phyloP scores from a whole-genome alignment of 2,113 vertebrate genomes.

The Actenoides hombroni region DNA sequence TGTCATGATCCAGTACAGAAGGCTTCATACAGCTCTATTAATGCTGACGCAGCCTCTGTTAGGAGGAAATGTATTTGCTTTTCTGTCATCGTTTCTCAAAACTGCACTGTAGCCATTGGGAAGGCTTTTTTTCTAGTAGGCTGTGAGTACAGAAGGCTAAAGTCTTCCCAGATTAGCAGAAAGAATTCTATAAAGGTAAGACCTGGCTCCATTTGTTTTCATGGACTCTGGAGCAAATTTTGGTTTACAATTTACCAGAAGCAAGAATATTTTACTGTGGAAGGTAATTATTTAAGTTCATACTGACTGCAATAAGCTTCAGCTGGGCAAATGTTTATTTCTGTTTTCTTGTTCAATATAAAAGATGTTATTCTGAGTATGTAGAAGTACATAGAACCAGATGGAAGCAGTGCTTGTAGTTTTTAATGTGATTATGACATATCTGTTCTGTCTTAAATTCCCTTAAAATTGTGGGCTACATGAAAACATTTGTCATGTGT shows the following conservation, averaged over 20 bases:
- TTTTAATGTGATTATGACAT: constrained; percentile 42
- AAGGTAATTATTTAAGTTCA: constrained; percentile 9
- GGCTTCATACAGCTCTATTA: not conserved
- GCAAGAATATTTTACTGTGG: constrained; percentile 14
- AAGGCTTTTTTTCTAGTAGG: not conserved
- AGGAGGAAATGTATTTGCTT: not conserved
- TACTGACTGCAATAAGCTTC: not conserved
- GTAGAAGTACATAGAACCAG: not conserved
- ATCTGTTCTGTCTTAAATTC: constrained; percentile 41
- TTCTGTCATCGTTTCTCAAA: not conserved
- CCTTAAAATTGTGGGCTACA: not conserved
- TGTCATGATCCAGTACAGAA: not conserved
- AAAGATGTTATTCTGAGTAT: not conserved
- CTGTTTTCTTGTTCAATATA: constrained; percentile 29
- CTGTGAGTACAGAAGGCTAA: not conserved
- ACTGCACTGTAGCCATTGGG: not conserved
- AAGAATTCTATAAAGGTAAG: not conserved
- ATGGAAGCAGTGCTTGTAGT: not conserved
- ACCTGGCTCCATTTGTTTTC: not conserved
- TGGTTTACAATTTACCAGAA: constrained; percentile 28
- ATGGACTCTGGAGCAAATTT: not conserved
- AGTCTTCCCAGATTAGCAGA: not conserved
- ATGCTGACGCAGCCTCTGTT: not conserved
- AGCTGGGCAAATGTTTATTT: constrained; percentile 28
- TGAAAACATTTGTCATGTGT: constrained; percentile 8